Evolutionary conservation across 92 coral and sea anemone genomes (phyloP).

Genomic region (Hydrozoanthus gracilis): DNA sequence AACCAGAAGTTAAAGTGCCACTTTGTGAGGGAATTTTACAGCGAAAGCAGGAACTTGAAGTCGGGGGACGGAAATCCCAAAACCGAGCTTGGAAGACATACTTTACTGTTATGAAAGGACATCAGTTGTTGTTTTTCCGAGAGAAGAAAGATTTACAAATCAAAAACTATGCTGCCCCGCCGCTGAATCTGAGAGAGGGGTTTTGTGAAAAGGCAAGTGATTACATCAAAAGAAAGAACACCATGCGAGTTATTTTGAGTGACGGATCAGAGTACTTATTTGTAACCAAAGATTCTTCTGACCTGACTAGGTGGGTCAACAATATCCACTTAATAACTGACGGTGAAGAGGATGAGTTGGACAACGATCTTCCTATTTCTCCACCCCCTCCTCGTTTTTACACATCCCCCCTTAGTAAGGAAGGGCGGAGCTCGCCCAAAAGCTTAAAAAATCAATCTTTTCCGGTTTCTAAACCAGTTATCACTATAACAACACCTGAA

Average conservation of each 20-base stretch:
- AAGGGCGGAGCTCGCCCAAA: conserved; percentile 20
- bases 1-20: conserved; percentile 17
- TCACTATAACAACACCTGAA: conserved; percentile 82
- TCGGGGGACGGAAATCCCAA: conserved; percentile 72
- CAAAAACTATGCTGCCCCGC: conserved; percentile 69
- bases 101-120: conserved; percentile 76
- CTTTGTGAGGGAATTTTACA: conserved; percentile 82
- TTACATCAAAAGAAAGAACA: conserved; percentile 59
- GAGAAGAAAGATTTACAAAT: conserved; percentile 72
- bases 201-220: conserved; percentile 70
- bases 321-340: conserved; percentile 52
- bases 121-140: conserved; percentile 70
- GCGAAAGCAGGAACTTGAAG: conserved; percentile 84
- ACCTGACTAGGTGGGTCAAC: conserved; percentile 71
- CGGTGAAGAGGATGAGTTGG: conserved; percentile 27
- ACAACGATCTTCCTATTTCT: conserved; percentile 48
- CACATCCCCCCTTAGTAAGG: conserved; percentile 30
- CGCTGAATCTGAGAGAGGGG: conserved; percentile 71
- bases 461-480: conserved; percentile 56
- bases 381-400: conserved; percentile 64
- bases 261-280: conserved; percentile 88
- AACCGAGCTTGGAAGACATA: conserved; percentile 88
- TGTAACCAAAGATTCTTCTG: conserved; percentile 69
- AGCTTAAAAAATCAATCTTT: not conserved
- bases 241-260: conserved; percentile 72